Base-by-base conservation (phyloP, 2,113 vertebrate species). In the Tonatia bakeri region DNA sequence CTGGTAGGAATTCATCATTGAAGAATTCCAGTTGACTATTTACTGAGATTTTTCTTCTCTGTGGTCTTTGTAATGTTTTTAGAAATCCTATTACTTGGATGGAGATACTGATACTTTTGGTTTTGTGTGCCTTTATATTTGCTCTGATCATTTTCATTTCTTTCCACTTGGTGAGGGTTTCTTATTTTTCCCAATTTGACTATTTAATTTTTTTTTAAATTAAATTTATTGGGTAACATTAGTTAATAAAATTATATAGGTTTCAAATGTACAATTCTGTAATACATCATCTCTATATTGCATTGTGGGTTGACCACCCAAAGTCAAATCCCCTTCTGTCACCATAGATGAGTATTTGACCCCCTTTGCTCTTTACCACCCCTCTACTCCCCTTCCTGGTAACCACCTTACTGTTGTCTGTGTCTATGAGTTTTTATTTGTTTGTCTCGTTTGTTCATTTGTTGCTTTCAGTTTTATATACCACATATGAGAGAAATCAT, bases 101-200 rank as follows among this genome's bases (percentile, higher is more conserved):
- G 76, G 43, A 76, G 43, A 75, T 95, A 92, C 43, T 80, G 61
- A 50, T 80, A 36, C 65, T 92, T 94, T 96, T 84, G 64, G 20
- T 33, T 95, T 90, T 50, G 43, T 94, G 22, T 87, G 15, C 64
- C 69, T 95, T 88, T 85, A 84, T 93, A 76, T 77, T 95, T 91
- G 33, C 3, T 97, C 12, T 91, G 52, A 61, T 56, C 54, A 70
- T 95, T 96, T 93, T 95, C 26, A 93, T 94, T 93, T 93, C 31
- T 82, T 96, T 93, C 24, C 20, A 73, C 7, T 91, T 89, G 52
- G 9, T 86, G 40, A 95, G 28, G 17, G 59, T 86, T 82, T 77
- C 19, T 77, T 88, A 95, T 92, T 87, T 95, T 90, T 94, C n/a
- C 56, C 50, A 92, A 81, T 7, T 65, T 95, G 47, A 69, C 19